phyloP scores from a whole-genome alignment of 2,888 invertebrate genomes.

The Dinocampus coccinellae region DNA sequence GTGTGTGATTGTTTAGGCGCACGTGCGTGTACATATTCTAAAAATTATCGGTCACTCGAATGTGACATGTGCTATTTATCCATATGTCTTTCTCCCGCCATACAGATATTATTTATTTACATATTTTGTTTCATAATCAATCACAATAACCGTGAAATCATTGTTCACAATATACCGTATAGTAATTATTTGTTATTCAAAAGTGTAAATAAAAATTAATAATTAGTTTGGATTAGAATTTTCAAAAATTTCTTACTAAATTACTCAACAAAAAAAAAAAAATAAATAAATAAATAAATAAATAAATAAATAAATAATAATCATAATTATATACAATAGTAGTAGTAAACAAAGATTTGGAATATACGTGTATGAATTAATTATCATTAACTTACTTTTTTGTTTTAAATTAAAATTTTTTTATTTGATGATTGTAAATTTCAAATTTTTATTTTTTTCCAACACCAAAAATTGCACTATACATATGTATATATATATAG shows the following conservation, averaged over 20 bases:
- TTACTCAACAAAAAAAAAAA: too few relatives aligned
- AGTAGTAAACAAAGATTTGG: neutral
- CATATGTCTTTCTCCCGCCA: neutral
- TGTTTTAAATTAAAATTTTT: neutral
- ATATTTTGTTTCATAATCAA: neutral
- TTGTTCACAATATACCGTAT: neutral
- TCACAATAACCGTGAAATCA: neutral
- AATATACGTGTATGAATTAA: conserved; percentile 4
- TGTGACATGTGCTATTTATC: too few relatives aligned
- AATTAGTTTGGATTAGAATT: too few relatives aligned
- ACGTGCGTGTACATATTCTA: neutral
- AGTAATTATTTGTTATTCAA: too few relatives aligned
- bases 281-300: neutral
- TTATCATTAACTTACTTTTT: conserved; percentile 7
- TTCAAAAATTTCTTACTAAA: too few relatives aligned
- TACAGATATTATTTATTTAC: neutral
- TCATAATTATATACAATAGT: neutral
- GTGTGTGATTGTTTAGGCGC: too few relatives aligned
- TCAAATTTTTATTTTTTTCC: neutral
- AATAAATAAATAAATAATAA: neutral
- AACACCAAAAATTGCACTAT: neutral
- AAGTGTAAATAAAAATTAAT: too few relatives aligned
- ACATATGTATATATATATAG: neutral
- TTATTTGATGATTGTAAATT: neutral
- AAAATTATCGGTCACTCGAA: too few relatives aligned